Conservation (phyloP, 1,140 invertebrate genomes). For the Cotesia glomerata region DNA sequence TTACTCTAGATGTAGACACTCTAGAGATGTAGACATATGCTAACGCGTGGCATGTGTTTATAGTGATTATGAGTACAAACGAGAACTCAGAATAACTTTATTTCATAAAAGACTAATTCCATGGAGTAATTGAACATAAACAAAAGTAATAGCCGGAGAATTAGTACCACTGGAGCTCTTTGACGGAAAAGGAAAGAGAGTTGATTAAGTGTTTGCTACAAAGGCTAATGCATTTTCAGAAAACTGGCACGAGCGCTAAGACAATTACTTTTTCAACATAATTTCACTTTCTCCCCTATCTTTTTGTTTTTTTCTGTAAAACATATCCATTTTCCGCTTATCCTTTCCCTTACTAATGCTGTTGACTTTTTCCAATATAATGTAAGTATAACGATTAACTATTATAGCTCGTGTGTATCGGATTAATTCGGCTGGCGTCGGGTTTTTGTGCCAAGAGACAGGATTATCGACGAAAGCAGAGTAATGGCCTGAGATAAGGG, state of each 20-base stretch:
- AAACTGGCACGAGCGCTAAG: not conserved
- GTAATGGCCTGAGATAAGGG: not conserved
- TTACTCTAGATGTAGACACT: no score
- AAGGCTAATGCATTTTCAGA: conserved; percentile 1
- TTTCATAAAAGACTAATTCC: not conserved
- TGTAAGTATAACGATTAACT: no score
- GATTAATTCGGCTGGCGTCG: no score
- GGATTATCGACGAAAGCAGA: not conserved
- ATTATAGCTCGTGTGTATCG: no score
- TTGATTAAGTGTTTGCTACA: not conserved
- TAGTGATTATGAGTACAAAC: not conserved
- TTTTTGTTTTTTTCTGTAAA: no score
- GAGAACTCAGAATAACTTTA: no score
- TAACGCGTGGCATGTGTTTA: no score
- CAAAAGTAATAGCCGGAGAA: not conserved
- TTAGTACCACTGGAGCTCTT: not conserved
- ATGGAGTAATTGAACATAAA: conserved; percentile 8
- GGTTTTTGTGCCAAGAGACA: not conserved
- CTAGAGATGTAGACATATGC: no score
- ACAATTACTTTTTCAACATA: not conserved
- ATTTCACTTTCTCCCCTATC: no score
- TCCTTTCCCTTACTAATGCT: no score
- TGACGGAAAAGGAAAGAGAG: not conserved
- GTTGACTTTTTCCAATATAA: no score
- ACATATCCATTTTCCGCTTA: no score